Percentiles rank a stretch among this genome's conserved stretches.
These are phyloP conservation scores for Rhabdophis nuchalis DNA, from an alignment of 2,797 vertebrate species.

Conservation along the genomic window DNA sequence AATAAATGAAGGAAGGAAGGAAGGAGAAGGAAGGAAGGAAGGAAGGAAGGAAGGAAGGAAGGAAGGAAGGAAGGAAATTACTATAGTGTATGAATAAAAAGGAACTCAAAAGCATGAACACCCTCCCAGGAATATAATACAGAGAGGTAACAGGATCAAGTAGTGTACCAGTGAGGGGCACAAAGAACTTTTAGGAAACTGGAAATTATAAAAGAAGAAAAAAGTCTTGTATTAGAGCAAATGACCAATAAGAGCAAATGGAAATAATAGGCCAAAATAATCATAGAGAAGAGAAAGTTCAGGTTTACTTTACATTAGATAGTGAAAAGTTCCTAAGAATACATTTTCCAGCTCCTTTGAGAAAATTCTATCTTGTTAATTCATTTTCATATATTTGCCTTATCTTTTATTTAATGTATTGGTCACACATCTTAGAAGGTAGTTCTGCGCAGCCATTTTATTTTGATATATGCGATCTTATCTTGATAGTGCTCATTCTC, in stretches of 20 bases:
- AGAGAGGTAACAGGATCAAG: background rate
- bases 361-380: background rate
- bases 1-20: background rate
- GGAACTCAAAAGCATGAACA: background rate
- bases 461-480: background rate
- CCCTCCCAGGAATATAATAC: background rate
- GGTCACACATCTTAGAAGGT: background rate
- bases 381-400: background rate
- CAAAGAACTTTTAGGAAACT: background rate
- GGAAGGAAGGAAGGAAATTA: too few relatives aligned
- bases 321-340: background rate
- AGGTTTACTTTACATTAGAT: background rate
- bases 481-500: background rate
- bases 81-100: background rate
- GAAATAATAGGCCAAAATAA: background rate
- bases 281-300: background rate
- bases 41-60: too few relatives aligned
- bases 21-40: background rate
- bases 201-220: background rate
- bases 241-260: background rate
- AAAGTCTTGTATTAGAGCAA: background rate
- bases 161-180: background rate
- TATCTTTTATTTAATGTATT: background rate
- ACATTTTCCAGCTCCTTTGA: background rate
- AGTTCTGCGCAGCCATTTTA: background rate